phyloP scores from a whole-genome alignment of 2,888 invertebrate genomes.

The Chaitophorus viminalis region DNA sequence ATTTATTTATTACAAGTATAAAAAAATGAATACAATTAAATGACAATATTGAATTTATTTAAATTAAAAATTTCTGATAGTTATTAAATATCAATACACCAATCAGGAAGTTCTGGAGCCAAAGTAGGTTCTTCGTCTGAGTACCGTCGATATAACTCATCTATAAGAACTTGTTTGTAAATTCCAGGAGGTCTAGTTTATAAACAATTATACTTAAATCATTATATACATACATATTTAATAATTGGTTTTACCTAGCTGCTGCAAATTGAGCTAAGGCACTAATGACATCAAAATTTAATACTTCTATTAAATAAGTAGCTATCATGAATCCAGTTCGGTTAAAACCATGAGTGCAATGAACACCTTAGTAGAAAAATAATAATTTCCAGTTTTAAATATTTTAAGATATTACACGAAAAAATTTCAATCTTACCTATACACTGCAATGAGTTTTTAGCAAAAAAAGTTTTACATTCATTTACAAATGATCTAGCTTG shows the following conservation, averaged over 20 bases:
- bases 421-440: constrained; percentile 70
- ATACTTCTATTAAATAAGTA: constrained; percentile 87
- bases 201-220: constrained; percentile 46
- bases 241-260: constrained; percentile 70
- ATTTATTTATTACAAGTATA: no score
- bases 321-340: constrained; percentile 95
- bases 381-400: background rate
- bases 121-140: constrained; percentile 52
- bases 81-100: constrained; percentile 76
- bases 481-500: constrained; percentile 87
- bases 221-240: constrained; percentile 30
- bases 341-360: constrained; percentile 99
- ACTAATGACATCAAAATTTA: constrained; percentile 85
- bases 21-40: no score
- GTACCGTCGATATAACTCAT: constrained; percentile 84
- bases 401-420: background rate
- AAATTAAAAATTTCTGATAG: background rate
- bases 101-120: constrained; percentile 84
- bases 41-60: no score
- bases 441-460: constrained; percentile 80
- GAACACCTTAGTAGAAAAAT: constrained; percentile 73
- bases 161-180: constrained; percentile 95
- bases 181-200: constrained; percentile 87
- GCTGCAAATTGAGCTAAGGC: constrained; percentile 82
- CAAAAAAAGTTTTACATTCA: constrained; percentile 81